Evolutionary conservation across 2,797 vertebrate species (phyloP), one percentile per base, ranked within the genome.

Genomic region (Choloepus didactylus): DNA sequence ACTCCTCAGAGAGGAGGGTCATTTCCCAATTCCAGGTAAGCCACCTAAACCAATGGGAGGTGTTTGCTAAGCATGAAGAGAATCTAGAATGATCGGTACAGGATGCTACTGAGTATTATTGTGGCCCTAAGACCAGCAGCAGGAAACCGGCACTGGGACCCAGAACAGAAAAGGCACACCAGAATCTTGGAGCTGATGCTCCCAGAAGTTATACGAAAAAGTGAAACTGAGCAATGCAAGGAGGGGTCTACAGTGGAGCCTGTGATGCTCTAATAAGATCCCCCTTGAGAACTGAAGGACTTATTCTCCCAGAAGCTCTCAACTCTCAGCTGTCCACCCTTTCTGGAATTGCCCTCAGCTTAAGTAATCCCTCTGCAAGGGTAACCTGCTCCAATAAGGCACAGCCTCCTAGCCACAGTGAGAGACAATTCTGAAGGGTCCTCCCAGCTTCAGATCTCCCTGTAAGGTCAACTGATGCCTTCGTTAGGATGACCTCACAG

Each of bases 301-400:
- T 41, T 44, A 35, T 6, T 62, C 4, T 12, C 21, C 29, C 5
- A 2, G 44, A 21, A 9, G 5, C 44, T 94, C 23, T 70, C 29
- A 73, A 11, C 16, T 1, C 8, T 81, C 46, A 66, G 62, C 23
- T 25, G 25, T 79, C 21, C 60, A 64, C 9, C n/a, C 31, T 76
- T 87, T 67, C 89, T 92, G 82, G 19, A 95, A 89, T n/a, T 56
- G 6, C 19, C 56, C n/a, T 89, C 72, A 3, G 49, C 19, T 41
- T 35, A 38, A 54, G 31, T 27, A 54, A 38, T 31, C 41, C 31
- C 1, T 3, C 6, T 0, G 7, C 27, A 62, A 72, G 31, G 14
- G 5, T 35, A 69, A 56, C 21, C 56, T 73, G 44, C 72, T 51
- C 21, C 14, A 23, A 15, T 25, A 11, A 44, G 64, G 27, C 3